Conservation (phyloP, 2,113 vertebrate genomes). For the Seriola rivoliana region DNA sequence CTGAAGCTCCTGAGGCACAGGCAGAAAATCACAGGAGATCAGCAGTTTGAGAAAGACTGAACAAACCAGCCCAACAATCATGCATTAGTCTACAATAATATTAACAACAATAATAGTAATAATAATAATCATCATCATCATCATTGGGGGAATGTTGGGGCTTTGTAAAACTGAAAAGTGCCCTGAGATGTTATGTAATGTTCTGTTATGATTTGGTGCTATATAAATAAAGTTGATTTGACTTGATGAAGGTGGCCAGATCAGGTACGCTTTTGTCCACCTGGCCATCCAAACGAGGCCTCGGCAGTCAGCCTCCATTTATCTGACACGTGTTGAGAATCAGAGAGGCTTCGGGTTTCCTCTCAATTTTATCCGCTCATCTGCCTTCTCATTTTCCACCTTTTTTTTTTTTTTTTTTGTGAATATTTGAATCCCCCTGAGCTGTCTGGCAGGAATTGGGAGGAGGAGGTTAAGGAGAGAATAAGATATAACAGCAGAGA, state of each 20-base stretch:
- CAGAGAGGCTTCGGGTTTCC: slow-evolving; percentile 1
- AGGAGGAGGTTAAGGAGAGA: neutral
- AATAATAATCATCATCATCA: too few species aligned
- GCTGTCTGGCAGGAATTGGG: neutral
- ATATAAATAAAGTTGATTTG: too few species aligned
- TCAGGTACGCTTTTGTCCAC: slow-evolving; percentile 21
- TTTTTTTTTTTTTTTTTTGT: neutral
- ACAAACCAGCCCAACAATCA: too few species aligned
- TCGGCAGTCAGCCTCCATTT: slow-evolving; percentile 37
- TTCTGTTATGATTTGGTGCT: too few species aligned
- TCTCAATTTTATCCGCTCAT: slow-evolving; percentile 23
- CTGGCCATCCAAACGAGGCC: neutral
- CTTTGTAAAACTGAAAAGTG: too few species aligned
- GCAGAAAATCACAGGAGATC: neutral
- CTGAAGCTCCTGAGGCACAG: too few species aligned
- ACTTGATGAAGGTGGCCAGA: neutral
- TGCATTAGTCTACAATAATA: too few species aligned
- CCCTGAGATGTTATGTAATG: too few species aligned
- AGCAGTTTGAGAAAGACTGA: neutral
- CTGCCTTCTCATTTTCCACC: neutral
- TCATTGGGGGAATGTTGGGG: too few species aligned
- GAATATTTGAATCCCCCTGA: slow-evolving; percentile 9
- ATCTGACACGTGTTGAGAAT: slow-evolving; percentile 31
- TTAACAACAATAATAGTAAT: too few species aligned
- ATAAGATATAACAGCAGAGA: neutral